Evolutionary conservation across 2,888 invertebrate genomes (phyloP), one percentile per base, ranked within the genome.

Genomic region (Drosophila melanocephala): DNA sequence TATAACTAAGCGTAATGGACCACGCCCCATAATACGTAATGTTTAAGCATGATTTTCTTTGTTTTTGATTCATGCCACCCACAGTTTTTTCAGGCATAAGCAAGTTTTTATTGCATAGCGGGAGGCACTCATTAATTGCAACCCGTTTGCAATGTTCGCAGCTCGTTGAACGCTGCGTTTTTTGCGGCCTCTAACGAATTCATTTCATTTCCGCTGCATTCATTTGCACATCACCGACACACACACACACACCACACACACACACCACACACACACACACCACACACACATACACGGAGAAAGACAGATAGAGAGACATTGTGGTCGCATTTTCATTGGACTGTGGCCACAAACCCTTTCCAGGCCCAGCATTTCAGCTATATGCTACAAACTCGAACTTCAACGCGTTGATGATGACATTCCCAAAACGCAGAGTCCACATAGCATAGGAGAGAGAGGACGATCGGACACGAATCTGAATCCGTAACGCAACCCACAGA

Each of bases 191-290:
- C 85, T 85, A 85, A 85, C 89, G 89, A 85, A 85, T 85, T 85
- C 85, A 85, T 85, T 85, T 85, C 87, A 87, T 85, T 89, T 85
- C 87, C 85, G 87, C 79, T 89, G 85, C 89, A 89, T 85, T 85
- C 89, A 85, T 85, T 85, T 85, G 84, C 89, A 89, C 89, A 82
- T 81, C 87, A 83, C 70, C 65, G 73, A 56, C n/a, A 57, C n/a
- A 44, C 30, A 50, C 28, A 55, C 26, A 62, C 22, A 60, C 28
- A 61, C 56, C 2, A 51, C n/a, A 57, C n/a, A 44, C 30, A 50
- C 28, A 55, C 26, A 62, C 58, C n/a, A 57, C n/a, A 44, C 30
- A 50, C 28, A 55, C 26, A 62, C 22, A 60, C 28, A 61, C 56
- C 2, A 51, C n/a, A 57, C n/a, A 44, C 30, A n/a, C 7, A 6